These are phyloP conservation scores for Leuciscus idus DNA, from an alignment of 2,113 vertebrate species.

Conservation along the genomic window DNA sequence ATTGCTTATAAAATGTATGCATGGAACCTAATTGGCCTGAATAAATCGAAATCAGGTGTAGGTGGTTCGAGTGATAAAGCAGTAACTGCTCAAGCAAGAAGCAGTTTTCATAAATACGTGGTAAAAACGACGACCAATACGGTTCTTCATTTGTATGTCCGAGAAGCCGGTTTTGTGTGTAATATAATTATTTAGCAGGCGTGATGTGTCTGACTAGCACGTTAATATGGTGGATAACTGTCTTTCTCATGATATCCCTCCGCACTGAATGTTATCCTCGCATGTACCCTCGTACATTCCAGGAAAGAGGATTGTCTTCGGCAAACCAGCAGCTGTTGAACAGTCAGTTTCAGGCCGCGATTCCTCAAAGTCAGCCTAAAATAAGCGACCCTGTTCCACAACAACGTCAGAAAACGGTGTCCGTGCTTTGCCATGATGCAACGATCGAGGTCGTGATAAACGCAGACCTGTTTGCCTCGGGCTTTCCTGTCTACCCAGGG, in stretches of 20 bases:
- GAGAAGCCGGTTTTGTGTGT: not conserved
- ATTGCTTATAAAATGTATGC: not conserved
- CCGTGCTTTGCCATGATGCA: conserved; percentile 66
- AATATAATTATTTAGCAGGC: no score
- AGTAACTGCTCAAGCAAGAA: no score
- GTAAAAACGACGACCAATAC: not conserved
- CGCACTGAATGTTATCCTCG: not conserved
- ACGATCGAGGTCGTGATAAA: conserved; percentile 67
- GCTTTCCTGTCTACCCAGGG: conserved; percentile 57
- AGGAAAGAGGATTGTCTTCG: no score
- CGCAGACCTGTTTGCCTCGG: conserved; percentile 65
- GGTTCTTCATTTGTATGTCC: no score
- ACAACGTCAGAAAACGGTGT: conserved; percentile 16
- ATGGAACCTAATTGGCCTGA: not conserved
- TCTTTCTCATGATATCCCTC: not conserved
- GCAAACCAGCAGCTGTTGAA: not conserved
- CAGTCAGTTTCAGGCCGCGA: not conserved
- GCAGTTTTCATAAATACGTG: not conserved
- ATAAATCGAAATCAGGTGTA: not conserved
- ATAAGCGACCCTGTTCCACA: conserved; percentile 9
- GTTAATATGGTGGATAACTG: not conserved
- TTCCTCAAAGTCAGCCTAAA: not conserved
- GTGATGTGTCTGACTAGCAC: not conserved
- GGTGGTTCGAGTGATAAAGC: not conserved
- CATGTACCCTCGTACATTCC: not conserved